Evolutionary conservation across 2,888 invertebrate genomes (phyloP).

Genomic region (Calliphora vomitoria): DNA sequence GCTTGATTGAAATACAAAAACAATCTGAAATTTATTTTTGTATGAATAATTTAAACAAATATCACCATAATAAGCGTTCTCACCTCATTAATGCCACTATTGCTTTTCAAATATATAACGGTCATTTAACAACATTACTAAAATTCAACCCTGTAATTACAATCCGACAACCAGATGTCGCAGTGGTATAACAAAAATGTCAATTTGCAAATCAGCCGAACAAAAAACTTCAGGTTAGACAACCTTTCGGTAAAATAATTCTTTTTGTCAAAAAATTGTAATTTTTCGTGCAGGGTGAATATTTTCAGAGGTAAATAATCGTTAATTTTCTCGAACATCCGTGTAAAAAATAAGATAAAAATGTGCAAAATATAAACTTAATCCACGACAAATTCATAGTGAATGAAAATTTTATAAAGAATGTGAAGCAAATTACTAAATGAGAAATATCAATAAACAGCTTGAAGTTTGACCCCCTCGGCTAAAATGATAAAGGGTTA

Average conservation of each 20-base stretch:
- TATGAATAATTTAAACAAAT: too few species aligned
- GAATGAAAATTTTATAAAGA: slow-evolving; percentile 3
- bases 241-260: slow-evolving; percentile 64
- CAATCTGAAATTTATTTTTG: too few species aligned
- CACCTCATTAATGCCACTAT: too few species aligned
- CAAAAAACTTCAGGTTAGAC: slow-evolving; percentile 60
- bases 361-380: neutral
- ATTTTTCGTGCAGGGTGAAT: slow-evolving; percentile 75
- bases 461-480: slow-evolving; percentile 42
- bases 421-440: neutral
- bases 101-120: neutral
- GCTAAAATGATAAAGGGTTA: neutral
- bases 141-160: neutral
- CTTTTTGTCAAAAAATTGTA: slow-evolving; percentile 77
- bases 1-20: too few species aligned
- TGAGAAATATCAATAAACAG: neutral
- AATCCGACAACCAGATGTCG: slow-evolving; percentile 53
- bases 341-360: slow-evolving; percentile 45
- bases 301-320: slow-evolving; percentile 78
- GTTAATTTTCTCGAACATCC: slow-evolving; percentile 76
- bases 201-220: slow-evolving; percentile 12
- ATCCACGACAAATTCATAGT: neutral
- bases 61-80: too few species aligned
- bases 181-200: neutral
- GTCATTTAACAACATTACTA: neutral